Evolutionary conservation across 37 sponge, comb jelly and placozoan genomes (phyloP), one percentile per base, ranked within the genome.

Genomic region (Ianthella basta): DNA sequence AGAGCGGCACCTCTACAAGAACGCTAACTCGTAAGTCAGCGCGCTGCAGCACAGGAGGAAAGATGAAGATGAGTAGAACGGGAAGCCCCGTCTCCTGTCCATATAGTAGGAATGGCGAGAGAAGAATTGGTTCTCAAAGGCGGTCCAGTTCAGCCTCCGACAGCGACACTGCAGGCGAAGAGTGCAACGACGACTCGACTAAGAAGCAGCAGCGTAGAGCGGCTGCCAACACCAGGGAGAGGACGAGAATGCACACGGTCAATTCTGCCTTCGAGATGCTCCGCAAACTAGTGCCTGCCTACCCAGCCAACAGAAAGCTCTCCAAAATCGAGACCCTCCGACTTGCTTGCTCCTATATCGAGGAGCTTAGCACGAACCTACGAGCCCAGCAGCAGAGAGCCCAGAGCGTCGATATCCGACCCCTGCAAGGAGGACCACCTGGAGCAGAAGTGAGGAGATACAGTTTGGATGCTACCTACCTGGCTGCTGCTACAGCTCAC

Each of bases 291-390:
- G 95, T 97, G 41, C 97, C 97, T 34, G 88, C 91, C 23, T 97
- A 97, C 67, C 97, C 97, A 0, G 85, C 97, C 41, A 88, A 91
- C 64, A 83, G 95, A 60, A 97, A 97, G 78, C 90, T 97, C n/a
- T 97, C 97, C 55, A 97, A 97, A 69, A 92, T 97, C 55, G 97
- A 94, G 60, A 97, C 97, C 4, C 87, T 97, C 0, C 60, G 82
- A 39, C 82, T 97, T 18, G 97, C 97, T 14, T 89, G 91, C 59
- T 81, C 91, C 38, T 97, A 97, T 83, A 97, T 97, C 33, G 55
- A 80, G 27, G 97, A 97, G 59, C 82, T 97, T 23, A 81, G 65
- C 14, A 80, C 87, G 10, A 61, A 94, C 34, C 72, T 97, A 18
- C 78, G 84, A 55, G 87, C 88, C 20, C 63, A 91, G 0, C 63